phyloP scores from a whole-genome alignment of 2,797 vertebrate genomes.

The Melanitta fusca region DNA sequence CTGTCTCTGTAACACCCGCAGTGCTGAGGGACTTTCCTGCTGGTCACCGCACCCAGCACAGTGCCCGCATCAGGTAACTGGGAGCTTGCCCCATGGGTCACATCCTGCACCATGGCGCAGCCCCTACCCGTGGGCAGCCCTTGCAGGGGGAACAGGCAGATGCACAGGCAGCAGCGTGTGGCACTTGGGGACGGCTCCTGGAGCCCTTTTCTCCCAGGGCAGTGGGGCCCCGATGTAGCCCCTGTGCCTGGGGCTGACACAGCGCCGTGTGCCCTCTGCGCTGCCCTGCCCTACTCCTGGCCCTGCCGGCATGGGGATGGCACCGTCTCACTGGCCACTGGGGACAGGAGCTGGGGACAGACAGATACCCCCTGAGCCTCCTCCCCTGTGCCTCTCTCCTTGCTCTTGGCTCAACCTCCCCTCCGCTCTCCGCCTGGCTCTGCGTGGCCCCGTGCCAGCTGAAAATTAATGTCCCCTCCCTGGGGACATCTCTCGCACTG shows the following conservation, averaged over 20 bases:
- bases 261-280: fast-evolving
- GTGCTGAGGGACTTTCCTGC: fast-evolving
- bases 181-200: neutral
- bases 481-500: neutral
- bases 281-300: neutral
- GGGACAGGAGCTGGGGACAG: neutral
- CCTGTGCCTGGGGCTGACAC: neutral
- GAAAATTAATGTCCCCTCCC: neutral
- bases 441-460: fast-evolving
- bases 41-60: neutral
- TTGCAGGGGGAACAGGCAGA: neutral
- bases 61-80: fast-evolving
- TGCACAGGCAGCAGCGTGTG: neutral
- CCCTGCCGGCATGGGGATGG: neutral
- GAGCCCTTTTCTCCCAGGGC: neutral
- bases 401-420: neutral
- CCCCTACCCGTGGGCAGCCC: too few species aligned
- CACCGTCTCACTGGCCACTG: neutral
- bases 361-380: neutral
- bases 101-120: neutral
- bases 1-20: fast-evolving
- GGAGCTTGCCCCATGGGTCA: neutral
- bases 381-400: neutral
- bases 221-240: fast-evolving
- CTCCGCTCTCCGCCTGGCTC: neutral